These are phyloP conservation scores for Pollenia griseotomentosa DNA, from an alignment of 2,888 invertebrate species.

Conservation along the genomic window DNA sequence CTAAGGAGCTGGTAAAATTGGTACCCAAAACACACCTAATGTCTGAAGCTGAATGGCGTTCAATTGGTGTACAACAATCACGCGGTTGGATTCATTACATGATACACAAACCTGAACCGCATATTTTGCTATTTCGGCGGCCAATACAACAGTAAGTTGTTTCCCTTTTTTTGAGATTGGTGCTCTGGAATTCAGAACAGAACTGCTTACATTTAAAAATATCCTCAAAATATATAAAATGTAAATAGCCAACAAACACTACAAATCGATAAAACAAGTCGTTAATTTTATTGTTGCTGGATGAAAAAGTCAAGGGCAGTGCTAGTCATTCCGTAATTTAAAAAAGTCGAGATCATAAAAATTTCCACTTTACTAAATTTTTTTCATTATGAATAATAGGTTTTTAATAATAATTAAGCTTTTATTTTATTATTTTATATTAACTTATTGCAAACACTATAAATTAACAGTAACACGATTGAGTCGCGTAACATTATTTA, in stretches of 20 bases:
- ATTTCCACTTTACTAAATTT: neutral
- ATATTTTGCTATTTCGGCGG: constrained; percentile 93
- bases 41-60: constrained; percentile 97
- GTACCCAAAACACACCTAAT: constrained; percentile 97
- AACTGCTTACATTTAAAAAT: constrained; percentile 32
- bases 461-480: constrained; percentile 3
- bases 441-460: constrained; percentile 8
- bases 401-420: neutral
- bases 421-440: neutral
- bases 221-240: constrained; percentile 34
- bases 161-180: constrained; percentile 2
- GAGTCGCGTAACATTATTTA: neutral
- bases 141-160: constrained; percentile 85
- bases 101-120: constrained; percentile 97
- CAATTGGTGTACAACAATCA: constrained; percentile 97
- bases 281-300: constrained; percentile 17
- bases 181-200: neutral
- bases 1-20: constrained; percentile 94
- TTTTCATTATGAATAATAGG: neutral
- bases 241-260: constrained; percentile 60
- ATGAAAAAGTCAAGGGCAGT: constrained; percentile 13
- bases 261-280: constrained; percentile 4
- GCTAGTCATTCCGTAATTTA: constrained; percentile 17
- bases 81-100: constrained; percentile 99
- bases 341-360: neutral